A percentile compares a stretch with the other conserved stretches of the same genome.
These are phyloP conservation scores for Chalcis sispes DNA, from an alignment of 2,888 invertebrate genomes.

Conservation along the genomic window DNA sequence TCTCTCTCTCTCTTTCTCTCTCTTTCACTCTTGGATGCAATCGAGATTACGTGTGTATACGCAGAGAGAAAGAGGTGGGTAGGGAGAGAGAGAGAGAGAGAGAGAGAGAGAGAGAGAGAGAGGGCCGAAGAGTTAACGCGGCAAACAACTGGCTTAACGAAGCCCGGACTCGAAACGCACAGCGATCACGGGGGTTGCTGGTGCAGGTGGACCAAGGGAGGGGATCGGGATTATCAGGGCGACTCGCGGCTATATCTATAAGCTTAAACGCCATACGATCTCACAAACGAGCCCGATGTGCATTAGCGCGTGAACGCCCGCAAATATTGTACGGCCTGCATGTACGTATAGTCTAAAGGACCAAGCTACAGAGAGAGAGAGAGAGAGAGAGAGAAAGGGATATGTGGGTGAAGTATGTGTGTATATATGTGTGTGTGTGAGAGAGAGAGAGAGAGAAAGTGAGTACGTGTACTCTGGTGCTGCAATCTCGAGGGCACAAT, in stretches of 20 bases:
- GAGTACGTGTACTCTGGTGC: background rate
- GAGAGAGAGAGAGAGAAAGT: too few relatives aligned
- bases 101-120: background rate
- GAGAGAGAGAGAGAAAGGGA: too few relatives aligned
- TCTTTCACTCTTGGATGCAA: too few relatives aligned
- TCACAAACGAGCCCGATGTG: constrained; percentile 37
- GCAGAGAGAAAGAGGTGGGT: background rate
- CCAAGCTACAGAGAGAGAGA: background rate
- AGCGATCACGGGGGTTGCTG: background rate
- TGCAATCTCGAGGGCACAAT: constrained; percentile 10
- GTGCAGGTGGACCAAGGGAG: background rate
- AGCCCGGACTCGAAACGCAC: background rate
- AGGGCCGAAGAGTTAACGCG: constrained; percentile 30
- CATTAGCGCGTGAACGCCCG: constrained; percentile 19
- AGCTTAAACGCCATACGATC: constrained; percentile 36
- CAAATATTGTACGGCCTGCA: too few relatives aligned
- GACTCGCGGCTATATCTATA: constrained; percentile 13
- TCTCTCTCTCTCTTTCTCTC: too few relatives aligned
- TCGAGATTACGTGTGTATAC: background rate
- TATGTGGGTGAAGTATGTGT: background rate
- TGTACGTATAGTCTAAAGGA: too few relatives aligned
- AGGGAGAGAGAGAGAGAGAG: too few relatives aligned
- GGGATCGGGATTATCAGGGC: constrained; percentile 22
- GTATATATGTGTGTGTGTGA: background rate
- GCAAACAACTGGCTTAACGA: constrained; percentile 43